These are phyloP conservation scores for Lutjanus argentimaculatus DNA, from an alignment of 2,797 vertebrate genomes.

Conservation along the genomic window DNA sequence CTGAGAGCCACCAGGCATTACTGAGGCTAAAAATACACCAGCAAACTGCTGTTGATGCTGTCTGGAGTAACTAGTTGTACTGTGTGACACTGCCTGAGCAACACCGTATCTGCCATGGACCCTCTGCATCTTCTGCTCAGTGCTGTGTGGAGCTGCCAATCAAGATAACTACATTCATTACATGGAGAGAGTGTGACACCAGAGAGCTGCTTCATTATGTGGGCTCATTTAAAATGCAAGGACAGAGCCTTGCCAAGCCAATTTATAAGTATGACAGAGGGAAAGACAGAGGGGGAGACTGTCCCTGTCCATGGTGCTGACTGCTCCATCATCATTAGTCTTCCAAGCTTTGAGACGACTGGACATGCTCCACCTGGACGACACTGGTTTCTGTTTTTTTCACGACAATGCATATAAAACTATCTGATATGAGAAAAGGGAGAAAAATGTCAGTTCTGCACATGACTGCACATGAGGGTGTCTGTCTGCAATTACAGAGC, in stretches of 20 bases:
- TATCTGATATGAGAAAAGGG: background rate
- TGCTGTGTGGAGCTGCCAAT: conserved; percentile 1
- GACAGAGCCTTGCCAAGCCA: conserved; percentile 29
- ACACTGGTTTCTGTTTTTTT: background rate
- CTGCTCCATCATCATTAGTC: conserved; percentile 49
- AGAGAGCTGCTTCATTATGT: no score
- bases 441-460: background rate
- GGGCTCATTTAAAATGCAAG: background rate
- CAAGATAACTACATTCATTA: conserved; percentile 1
- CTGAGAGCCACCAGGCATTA: conserved; percentile 49
- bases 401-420: background rate
- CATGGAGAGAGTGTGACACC: background rate
- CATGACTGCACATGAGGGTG: background rate
- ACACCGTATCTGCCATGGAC: background rate
- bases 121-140: background rate
- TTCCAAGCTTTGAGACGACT: conserved; percentile 10
- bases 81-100: conserved; percentile 9
- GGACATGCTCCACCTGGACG: background rate
- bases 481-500: conserved; percentile 4
- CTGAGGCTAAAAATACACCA: conserved; percentile 69
- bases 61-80: conserved; percentile 43
- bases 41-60: conserved; percentile 30
- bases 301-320: conserved; percentile 88
- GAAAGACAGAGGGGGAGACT: conserved; percentile 32
- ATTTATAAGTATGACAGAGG: conserved; percentile 42